Evolutionary conservation across 1,140 invertebrate genomes (phyloP), one percentile per base, ranked within the genome.

Genomic region (Pararge aegeria): DNA sequence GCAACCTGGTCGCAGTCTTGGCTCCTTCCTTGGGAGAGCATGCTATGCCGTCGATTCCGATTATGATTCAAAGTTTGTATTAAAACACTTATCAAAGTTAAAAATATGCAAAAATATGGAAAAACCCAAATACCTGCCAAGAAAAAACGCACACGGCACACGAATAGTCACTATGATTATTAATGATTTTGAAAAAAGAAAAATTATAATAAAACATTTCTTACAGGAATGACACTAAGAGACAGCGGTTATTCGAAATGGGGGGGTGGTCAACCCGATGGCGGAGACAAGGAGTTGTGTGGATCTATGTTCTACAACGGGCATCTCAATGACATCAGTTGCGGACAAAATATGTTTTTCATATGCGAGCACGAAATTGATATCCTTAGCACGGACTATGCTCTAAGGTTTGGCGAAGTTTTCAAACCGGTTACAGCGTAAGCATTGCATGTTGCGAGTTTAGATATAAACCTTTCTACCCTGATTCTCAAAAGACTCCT

Each of bases 301-400:
- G 86, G 87, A 1, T 78, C 78, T 1, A 87, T 90, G 82, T 78
- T 77, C 52, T 76, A 73, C 64, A 80, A 79, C 27, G 87, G 82
- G 0, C 56, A 64, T 5, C 66, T 90, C 0, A 86, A 84, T 48
- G 78, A 82, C 48, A 70, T 88, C 1, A 53, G 38, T 15, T 90
- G 88, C 55, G 57, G 61, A 5, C 55, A 51, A 1, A 69, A 55
- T 16, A 65, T 67, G 15, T 80, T 80, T 61, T 89, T 86, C 40
- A 83, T 89, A 20, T 89, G 88, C 46, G 88, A 90, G 64, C 75
- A 82, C 30, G 83, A 87, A 48, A 55, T 68, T 30, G 20, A 53
- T n/a, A 15, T 71, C 4, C 59, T 68, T 13, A 30, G 34, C 34
- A 62, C 40, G 13, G 60, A 30, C 9, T 18, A 61, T 13, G 42